These are phyloP conservation scores for Nomada hirtipes DNA, from an alignment of 2,888 invertebrate species.

Conservation along the genomic window DNA sequence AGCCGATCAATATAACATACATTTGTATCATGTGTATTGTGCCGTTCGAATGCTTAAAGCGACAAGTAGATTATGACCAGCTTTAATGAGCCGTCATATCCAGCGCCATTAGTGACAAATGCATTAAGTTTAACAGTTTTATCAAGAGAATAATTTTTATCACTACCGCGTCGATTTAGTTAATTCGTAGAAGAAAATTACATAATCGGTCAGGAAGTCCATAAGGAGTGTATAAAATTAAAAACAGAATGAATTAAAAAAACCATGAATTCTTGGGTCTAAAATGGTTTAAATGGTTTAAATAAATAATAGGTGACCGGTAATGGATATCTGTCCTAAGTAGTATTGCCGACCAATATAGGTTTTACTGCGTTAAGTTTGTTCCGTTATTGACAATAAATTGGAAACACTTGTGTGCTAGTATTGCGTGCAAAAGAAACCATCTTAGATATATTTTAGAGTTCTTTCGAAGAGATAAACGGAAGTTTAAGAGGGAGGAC, in stretches of 20 bases:
- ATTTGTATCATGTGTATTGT: neutral
- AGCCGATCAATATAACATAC: conserved; percentile 4
- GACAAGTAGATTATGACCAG: conserved; percentile 7
- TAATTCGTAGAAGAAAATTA: too few species aligned
- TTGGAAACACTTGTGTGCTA: too few species aligned
- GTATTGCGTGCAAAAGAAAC: too few species aligned
- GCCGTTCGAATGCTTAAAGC: conserved; percentile 3
- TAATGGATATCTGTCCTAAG: neutral
- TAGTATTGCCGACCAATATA: neutral
- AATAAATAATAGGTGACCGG: neutral
- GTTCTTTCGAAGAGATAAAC: too few species aligned
- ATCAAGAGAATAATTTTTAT: too few species aligned
- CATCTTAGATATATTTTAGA: too few species aligned
- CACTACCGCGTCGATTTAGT: too few species aligned
- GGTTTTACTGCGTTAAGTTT: neutral
- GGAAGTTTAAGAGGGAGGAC: too few species aligned
- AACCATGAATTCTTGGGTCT: too few species aligned
- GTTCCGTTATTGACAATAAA: neutral
- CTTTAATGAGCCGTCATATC: conserved; percentile 1
- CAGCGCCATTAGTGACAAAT: neutral
- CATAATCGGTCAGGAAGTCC: too few species aligned
- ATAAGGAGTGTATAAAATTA: too few species aligned
- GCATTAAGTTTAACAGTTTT: neutral
- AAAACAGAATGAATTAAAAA: too few species aligned
- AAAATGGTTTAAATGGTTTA: neutral